Conservation (phyloP, 1,140 invertebrate species). For the Condylostylus longicornis region DNA sequence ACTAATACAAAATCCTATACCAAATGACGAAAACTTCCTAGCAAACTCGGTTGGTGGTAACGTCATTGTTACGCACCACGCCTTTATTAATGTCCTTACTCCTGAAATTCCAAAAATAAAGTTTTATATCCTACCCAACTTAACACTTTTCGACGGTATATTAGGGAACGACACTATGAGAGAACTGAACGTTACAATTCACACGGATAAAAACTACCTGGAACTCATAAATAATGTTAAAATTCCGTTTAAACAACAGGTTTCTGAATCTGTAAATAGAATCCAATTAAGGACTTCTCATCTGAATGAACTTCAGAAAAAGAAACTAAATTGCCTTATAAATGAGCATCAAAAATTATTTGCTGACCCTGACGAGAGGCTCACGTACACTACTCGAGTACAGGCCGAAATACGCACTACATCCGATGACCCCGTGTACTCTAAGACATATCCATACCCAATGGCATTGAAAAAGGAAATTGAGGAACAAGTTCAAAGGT, state of each 20-base stretch:
- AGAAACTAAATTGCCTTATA: not conserved
- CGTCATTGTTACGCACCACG: conserved; percentile 5
- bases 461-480: conserved; percentile 13
- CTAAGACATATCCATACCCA: conserved; percentile 12
- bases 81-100: conserved; percentile 5
- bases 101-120: conserved; percentile 1
- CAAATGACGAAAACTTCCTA: not conserved
- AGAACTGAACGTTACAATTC: not conserved
- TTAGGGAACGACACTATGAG: conserved; percentile 1
- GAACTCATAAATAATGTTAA: not conserved
- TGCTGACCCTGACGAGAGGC: not conserved
- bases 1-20: not conserved
- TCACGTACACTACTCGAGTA: not conserved
- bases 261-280: not conserved
- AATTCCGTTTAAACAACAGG: not conserved
- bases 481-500: conserved; percentile 7
- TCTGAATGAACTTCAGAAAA: not conserved
- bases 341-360: not conserved
- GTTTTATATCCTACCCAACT: conserved; percentile 3
- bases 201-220: not conserved
- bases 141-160: not conserved
- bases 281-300: not conserved
- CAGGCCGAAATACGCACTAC: conserved; percentile 1
- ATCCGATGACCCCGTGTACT: conserved; percentile 3
- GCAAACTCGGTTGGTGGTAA: conserved; percentile 3